Percentiles rank a stretch among this genome's conserved stretches.
phyloP scores from a whole-genome alignment of 2,888 invertebrate genomes.

The Julus scanicus region DNA sequence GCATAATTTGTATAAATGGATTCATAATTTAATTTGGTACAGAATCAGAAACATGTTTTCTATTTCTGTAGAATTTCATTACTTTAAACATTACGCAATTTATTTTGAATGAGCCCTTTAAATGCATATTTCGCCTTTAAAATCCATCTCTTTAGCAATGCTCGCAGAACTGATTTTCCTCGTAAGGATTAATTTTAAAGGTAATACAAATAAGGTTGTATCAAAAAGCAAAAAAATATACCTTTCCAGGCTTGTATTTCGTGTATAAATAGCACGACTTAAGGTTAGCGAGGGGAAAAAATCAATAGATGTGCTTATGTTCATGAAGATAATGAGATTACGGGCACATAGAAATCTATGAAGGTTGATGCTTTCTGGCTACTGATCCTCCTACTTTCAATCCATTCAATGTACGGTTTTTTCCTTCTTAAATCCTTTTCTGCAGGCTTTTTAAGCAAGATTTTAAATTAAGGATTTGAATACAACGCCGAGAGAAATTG shows the following conservation, averaged over 20 bases:
- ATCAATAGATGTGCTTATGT: slow-evolving; percentile 22
- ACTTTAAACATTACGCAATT: too few species aligned
- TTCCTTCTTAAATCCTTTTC: neutral
- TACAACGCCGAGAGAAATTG: neutral
- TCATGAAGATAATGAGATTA: slow-evolving; percentile 47
- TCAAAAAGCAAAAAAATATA: neutral
- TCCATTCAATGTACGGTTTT: neutral
- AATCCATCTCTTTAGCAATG: neutral
- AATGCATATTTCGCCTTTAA: neutral
- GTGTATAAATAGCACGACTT: slow-evolving; percentile 16
- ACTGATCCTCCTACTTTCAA: slow-evolving; percentile 16
- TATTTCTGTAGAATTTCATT: too few species aligned
- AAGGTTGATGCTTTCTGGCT: slow-evolving; percentile 31
- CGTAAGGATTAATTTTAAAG: neutral
- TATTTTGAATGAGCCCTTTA: neutral
- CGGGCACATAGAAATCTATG: slow-evolving; percentile 3
- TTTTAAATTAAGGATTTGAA: neutral
- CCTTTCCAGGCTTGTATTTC: neutral
- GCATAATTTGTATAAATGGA: too few species aligned
- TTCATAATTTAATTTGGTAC: too few species aligned
- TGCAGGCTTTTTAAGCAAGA: neutral
- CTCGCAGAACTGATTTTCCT: neutral
- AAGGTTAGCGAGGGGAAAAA: neutral
- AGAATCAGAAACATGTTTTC: too few species aligned
- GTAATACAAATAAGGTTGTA: neutral